These are phyloP conservation scores for Neotoxoptera formosana DNA, from an alignment of 1,140 invertebrate species.

Conservation along the genomic window DNA sequence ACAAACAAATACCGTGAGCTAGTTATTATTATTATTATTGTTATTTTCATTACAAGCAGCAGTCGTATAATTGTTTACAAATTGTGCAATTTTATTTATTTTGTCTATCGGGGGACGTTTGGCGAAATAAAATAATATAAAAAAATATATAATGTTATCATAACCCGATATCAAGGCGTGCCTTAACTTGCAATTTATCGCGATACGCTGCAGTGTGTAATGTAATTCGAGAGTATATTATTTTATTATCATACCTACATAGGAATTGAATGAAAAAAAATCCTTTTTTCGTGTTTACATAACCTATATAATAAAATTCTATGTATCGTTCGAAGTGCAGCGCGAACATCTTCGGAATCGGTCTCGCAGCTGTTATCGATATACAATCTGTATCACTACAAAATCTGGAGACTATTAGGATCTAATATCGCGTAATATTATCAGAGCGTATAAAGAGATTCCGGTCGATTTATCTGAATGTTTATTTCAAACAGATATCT, in stretches of 20 bases:
- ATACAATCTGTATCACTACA: background rate
- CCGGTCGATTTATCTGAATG: background rate
- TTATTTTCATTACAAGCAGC: background rate
- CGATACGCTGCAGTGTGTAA: background rate
- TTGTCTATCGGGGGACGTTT: background rate
- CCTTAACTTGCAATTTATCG: background rate
- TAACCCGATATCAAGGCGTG: background rate
- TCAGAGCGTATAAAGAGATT: background rate
- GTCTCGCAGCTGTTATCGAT: background rate
- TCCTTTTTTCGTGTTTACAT: background rate
- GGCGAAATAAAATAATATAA: background rate
- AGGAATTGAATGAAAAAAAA: background rate
- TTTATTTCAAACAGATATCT: background rate
- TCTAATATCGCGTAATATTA: background rate
- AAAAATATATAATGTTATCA: background rate
- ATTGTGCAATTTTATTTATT: background rate
- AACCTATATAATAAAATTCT: background rate
- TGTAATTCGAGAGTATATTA: background rate
- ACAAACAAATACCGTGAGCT: background rate
- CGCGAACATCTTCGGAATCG: background rate
- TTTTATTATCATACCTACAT: background rate
- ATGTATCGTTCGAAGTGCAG: background rate
- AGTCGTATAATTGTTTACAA: background rate
- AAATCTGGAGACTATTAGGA: background rate
- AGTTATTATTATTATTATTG: background rate